Conservation (phyloP, 2,888 invertebrate genomes). For the Eupithecia abbreviata region DNA sequence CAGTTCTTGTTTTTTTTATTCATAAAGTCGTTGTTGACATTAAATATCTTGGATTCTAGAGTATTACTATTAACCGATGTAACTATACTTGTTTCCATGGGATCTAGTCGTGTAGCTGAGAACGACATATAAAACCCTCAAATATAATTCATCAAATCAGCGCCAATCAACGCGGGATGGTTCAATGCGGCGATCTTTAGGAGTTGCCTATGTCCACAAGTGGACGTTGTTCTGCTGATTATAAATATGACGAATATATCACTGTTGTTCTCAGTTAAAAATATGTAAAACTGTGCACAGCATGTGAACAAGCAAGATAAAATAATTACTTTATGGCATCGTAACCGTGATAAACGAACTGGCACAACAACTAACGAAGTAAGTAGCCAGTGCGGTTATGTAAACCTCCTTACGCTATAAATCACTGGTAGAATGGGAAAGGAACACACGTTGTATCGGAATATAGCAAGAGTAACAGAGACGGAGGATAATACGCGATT, state of each 20-base stretch:
- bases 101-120: neutral
- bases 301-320: constrained; percentile 60
- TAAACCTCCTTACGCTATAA: constrained; percentile 68
- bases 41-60: too few relatives aligned
- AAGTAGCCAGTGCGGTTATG: constrained; percentile 69
- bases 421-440: constrained; percentile 67
- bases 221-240: neutral
- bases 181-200: neutral
- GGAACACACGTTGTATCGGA: constrained; percentile 40
- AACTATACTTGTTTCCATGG: neutral
- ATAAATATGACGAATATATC: neutral
- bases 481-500: constrained; percentile 45
- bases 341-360: constrained; percentile 71
- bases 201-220: neutral
- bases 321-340: constrained; percentile 73
- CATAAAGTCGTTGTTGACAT: too few relatives aligned
- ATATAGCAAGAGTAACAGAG: constrained; percentile 47
- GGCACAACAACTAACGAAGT: constrained; percentile 66
- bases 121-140: neutral
- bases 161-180: too few relatives aligned
- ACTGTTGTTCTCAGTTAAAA: neutral
- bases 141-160: neutral
- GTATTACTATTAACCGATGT: too few relatives aligned
- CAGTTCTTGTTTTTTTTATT: too few relatives aligned
- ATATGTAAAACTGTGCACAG: neutral